Evolutionary conservation across 2,888 invertebrate genomes (phyloP).

Genomic region (Cantharis rustica): DNA sequence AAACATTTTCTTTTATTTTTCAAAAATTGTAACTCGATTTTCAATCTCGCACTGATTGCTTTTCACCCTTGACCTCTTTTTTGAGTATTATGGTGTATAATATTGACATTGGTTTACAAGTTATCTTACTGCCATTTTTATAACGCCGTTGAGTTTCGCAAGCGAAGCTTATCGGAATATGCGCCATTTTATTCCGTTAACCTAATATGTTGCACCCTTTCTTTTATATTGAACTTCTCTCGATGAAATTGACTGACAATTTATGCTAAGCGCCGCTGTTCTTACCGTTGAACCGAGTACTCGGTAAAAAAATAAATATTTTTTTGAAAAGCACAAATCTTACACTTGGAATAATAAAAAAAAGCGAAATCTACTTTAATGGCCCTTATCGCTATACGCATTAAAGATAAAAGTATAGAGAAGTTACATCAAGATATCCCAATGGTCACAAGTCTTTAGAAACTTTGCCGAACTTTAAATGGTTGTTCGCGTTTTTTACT

Average conservation of each 20-base stretch:
- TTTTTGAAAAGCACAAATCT: neutral
- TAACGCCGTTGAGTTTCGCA: neutral
- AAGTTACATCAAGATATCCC: neutral
- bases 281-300: neutral
- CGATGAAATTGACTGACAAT: neutral
- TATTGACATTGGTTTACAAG: neutral
- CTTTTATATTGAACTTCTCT: neutral
- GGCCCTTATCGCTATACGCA: neutral
- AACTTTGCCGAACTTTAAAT: neutral
- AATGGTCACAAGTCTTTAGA: neutral
- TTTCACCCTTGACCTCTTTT: neutral
- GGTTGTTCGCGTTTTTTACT: neutral
- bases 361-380: neutral
- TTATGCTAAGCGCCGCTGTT: neutral
- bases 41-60: neutral
- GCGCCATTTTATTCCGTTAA: conserved; percentile 5
- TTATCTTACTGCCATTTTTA: neutral
- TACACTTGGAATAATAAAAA: no score
- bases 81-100: neutral
- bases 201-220: conserved; percentile 15
- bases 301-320: neutral
- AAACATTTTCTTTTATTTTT: neutral
- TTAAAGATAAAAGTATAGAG: neutral
- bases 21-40: neutral
- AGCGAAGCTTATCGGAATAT: neutral